A percentile compares a stretch with the other conserved stretches of the same genome.
Conservation (phyloP, 2,113 vertebrate genomes). For the Anhinga anhinga region DNA sequence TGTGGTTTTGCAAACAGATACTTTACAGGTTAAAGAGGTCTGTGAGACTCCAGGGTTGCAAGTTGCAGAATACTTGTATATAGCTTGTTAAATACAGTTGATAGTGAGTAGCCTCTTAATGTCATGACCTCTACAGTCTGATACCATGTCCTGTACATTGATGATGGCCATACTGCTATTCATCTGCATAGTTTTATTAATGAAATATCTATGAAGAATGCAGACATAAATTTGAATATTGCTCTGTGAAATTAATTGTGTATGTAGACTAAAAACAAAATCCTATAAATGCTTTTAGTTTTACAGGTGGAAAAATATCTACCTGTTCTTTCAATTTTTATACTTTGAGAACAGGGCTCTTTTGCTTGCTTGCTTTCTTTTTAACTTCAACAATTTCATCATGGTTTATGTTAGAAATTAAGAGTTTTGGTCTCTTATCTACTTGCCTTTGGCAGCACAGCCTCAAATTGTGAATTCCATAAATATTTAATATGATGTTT, state of each 20-base stretch:
- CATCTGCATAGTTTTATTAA: background rate
- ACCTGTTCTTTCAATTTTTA: background rate
- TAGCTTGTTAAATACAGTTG: background rate
- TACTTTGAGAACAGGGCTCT: background rate
- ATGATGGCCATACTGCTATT: background rate
- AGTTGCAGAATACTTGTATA: background rate
- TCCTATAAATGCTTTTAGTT: background rate
- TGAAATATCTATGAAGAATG: background rate
- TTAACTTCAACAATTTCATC: background rate
- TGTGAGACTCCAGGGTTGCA: background rate
- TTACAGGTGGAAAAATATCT: background rate
- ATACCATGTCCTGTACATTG: background rate
- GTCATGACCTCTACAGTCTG: background rate
- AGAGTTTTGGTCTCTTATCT: constrained; percentile 32
- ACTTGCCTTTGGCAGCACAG: constrained; percentile 28
- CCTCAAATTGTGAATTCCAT: constrained; percentile 40
- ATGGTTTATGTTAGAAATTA: constrained; percentile 35
- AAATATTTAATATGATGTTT: constrained; percentile 69
- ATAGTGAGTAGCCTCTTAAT: background rate
- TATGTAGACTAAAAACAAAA: constrained; percentile 14
- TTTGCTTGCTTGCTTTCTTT: background rate
- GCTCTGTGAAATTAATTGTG: background rate
- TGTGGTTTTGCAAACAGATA: background rate
- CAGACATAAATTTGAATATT: constrained; percentile 32
- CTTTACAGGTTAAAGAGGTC: background rate